These are phyloP conservation scores for Achlya flavicornis DNA, from an alignment of 2,888 invertebrate genomes.

Conservation along the genomic window DNA sequence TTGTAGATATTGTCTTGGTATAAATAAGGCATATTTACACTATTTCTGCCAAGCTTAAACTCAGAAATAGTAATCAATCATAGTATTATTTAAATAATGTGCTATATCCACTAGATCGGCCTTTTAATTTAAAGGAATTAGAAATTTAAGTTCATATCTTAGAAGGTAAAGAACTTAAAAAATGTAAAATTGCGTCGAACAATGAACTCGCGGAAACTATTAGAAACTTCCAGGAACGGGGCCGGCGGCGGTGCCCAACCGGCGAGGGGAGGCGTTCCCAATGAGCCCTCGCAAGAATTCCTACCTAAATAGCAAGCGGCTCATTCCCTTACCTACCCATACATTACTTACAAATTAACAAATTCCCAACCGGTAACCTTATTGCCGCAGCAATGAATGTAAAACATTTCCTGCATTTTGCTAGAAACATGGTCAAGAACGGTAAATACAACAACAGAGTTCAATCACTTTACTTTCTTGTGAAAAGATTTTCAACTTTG, in stretches of 20 bases:
- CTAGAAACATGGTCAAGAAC: background rate
- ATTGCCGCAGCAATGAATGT: background rate
- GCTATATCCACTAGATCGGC: too few species aligned
- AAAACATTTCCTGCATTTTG: background rate
- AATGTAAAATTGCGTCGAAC: conserved; percentile 31
- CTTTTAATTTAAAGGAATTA: too few species aligned
- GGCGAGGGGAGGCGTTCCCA: conserved; percentile 61
- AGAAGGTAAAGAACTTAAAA: background rate
- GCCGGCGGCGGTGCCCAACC: conserved; percentile 59
- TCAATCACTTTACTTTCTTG: conserved; percentile 44
- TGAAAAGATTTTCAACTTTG: conserved; percentile 34
- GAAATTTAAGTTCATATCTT: background rate
- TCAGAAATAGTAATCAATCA: too few species aligned
- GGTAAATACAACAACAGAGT: conserved; percentile 30
- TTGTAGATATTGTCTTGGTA: too few species aligned
- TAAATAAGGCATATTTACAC: too few species aligned
- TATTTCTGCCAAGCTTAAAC: too few species aligned
- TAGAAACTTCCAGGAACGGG: conserved; percentile 66
- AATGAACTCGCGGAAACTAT: conserved; percentile 67
- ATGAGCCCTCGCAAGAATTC: conserved; percentile 40
- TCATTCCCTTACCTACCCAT: conserved; percentile 22
- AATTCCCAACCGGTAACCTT: background rate
- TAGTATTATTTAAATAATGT: too few species aligned
- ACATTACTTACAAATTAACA: conserved; percentile 28
- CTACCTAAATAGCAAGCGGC: conserved; percentile 28